Evolutionary conservation across 2,888 invertebrate species (phyloP).

Genomic region (Drosophila putrida): DNA sequence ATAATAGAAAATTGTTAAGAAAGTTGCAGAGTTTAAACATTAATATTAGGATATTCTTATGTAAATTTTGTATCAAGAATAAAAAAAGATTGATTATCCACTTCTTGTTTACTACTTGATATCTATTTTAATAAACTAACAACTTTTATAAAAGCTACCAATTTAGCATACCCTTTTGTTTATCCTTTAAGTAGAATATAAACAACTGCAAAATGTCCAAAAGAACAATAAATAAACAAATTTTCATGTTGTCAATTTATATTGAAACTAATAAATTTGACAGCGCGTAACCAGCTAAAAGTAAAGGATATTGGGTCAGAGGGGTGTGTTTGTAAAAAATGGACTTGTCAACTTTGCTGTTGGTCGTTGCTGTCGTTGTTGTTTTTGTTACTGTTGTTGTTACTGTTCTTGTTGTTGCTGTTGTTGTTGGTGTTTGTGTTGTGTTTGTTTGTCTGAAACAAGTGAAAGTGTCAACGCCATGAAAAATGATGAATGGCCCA

Average conservation of each 20-base stretch:
- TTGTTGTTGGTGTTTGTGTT: slow-evolving; percentile 43
- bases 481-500: slow-evolving; percentile 76
- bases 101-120: no score
- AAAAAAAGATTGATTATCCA: no score
- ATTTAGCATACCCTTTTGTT: not conserved
- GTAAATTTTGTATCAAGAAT: no score
- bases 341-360: slow-evolving; percentile 71
- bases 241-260: slow-evolving; percentile 76
- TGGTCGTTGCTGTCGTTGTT: slow-evolving; percentile 31
- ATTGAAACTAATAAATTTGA: slow-evolving; percentile 80
- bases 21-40: no score
- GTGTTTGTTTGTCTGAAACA: slow-evolving; percentile 73
- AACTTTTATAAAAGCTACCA: not conserved
- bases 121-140: not conserved
- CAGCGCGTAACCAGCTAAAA: slow-evolving; percentile 59
- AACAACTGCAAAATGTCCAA: slow-evolving; percentile 12
- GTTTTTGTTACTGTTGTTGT: no score
- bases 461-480: slow-evolving; percentile 81
- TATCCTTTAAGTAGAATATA: slow-evolving; percentile 16
- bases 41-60: no score
- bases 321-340: slow-evolving; percentile 61
- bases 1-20: no score
- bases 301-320: slow-evolving; percentile 23
- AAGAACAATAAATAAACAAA: slow-evolving; percentile 66
- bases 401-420: slow-evolving; percentile 31